phyloP scores from a whole-genome alignment of 2,888 invertebrate species.

The Stenurella melanura region DNA sequence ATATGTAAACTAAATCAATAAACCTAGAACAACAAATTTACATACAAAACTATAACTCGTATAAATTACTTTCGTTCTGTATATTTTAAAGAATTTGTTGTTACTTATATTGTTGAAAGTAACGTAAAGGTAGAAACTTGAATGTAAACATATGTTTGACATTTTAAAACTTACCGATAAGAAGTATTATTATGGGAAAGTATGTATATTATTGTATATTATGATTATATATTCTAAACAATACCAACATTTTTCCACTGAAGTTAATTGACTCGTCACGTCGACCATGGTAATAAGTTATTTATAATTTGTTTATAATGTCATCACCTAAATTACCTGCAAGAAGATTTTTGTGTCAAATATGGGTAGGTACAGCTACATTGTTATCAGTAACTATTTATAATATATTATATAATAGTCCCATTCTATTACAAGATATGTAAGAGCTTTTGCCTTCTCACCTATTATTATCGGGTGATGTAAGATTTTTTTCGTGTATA shows the following conservation, averaged over 20 bases:
- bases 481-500: not conserved
- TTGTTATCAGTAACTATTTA: not conserved
- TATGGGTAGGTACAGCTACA: not conserved
- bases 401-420: not conserved
- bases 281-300: not conserved
- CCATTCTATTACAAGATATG: not conserved
- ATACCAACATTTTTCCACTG: not conserved
- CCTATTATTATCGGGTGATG: not conserved
- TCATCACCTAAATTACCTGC: not conserved
- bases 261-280: not conserved
- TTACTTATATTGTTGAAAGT: not conserved
- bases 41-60: not conserved
- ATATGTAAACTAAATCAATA: not conserved
- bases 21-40: conserved; percentile 15
- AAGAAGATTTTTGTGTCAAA: not conserved
- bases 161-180: not conserved
- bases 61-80: not conserved
- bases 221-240: not conserved
- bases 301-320: not conserved
- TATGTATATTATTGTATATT: not conserved
- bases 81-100: not conserved
- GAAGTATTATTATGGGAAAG: not conserved
- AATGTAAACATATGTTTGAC: not conserved
- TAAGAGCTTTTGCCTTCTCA: not conserved
- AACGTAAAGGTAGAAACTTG: not conserved